Evolutionary conservation across 2,888 invertebrate genomes (phyloP).

Genomic region (Drosophila fungiperda): DNA sequence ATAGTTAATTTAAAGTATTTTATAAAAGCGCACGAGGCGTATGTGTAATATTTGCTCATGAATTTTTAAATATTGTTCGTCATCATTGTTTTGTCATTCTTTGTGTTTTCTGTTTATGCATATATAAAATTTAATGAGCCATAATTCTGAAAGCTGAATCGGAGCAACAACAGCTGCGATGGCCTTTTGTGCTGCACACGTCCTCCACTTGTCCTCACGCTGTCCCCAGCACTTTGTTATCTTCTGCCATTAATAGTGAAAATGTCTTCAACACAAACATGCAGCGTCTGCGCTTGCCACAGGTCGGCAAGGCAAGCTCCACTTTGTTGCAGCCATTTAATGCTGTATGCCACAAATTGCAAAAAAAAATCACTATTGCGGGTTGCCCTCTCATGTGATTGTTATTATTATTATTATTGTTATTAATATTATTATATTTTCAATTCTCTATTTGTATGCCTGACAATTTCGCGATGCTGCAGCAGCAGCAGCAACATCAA

Average conservation of each 20-base stretch:
- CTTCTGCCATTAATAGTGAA: constrained; percentile 34
- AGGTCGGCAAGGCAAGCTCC: constrained; percentile 6
- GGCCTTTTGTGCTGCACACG: constrained; percentile 26
- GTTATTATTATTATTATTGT: constrained; percentile 42
- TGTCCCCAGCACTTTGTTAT: constrained; percentile 26
- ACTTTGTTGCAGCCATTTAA: constrained; percentile 41
- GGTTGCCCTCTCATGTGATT: constrained; percentile 22
- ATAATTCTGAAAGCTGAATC: constrained; percentile 64
- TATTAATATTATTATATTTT: constrained; percentile 57
- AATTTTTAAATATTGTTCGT: constrained; percentile 61
- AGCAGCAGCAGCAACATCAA: not conserved
- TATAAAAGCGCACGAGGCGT: constrained; percentile 36
- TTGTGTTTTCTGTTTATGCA: constrained; percentile 49
- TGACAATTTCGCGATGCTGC: constrained; percentile 54
- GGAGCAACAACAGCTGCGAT: constrained; percentile 27
- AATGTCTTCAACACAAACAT: constrained; percentile 37
- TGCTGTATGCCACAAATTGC: constrained; percentile 25
- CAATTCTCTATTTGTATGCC: constrained; percentile 67
- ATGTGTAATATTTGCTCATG: constrained; percentile 64
- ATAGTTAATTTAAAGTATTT: not conserved
- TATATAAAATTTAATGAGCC: constrained; percentile 73
- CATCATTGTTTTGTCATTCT: constrained; percentile 37
- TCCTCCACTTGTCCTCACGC: constrained; percentile 4
- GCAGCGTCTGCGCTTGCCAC: constrained; percentile 23
- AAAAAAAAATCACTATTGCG: constrained; percentile 35